These are phyloP conservation scores for Cyclophora albipunctata DNA, from an alignment of 2,888 invertebrate species.

Conservation along the genomic window DNA sequence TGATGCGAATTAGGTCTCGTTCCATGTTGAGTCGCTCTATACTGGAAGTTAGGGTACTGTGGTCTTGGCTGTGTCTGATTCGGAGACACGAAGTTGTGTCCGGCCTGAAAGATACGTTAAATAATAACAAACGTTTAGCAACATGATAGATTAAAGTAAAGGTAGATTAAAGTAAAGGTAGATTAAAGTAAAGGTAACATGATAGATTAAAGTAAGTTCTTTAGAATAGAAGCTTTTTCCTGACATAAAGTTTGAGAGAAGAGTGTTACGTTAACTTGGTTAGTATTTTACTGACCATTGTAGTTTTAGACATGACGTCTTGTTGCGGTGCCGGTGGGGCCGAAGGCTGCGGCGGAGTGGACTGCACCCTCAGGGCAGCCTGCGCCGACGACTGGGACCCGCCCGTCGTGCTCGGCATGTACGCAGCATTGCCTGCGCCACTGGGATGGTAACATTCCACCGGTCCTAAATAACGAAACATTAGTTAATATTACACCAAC, in stretches of 20 bases:
- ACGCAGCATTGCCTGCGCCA: constrained; percentile 47
- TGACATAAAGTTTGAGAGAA: too few species aligned
- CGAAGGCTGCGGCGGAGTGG: constrained; percentile 54
- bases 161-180: neutral
- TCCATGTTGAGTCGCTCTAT: constrained; percentile 52
- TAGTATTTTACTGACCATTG: constrained; percentile 38
- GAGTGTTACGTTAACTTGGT: too few species aligned
- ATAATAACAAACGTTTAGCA: neutral
- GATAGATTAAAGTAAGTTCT: too few species aligned
- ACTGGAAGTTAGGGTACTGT: constrained; percentile 54
- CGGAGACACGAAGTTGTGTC: constrained; percentile 56
- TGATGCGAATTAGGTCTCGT: constrained; percentile 56
- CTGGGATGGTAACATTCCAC: constrained; percentile 64
- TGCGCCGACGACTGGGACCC: constrained; percentile 48
- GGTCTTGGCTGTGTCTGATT: constrained; percentile 52
- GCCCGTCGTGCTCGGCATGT: constrained; percentile 47
- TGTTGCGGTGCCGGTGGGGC: constrained; percentile 60
- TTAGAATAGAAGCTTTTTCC: too few species aligned
- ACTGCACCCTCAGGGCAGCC: constrained; percentile 47
- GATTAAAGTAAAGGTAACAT: neutral
- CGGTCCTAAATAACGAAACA: constrained; percentile 40
- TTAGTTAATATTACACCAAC: neutral
- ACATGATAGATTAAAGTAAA: neutral
- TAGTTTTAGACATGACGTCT: constrained; percentile 53
- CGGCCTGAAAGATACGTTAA: constrained; percentile 41